These are phyloP conservation scores for Sitobion miscanthi DNA, from an alignment of 1,140 invertebrate species.

Conservation along the genomic window DNA sequence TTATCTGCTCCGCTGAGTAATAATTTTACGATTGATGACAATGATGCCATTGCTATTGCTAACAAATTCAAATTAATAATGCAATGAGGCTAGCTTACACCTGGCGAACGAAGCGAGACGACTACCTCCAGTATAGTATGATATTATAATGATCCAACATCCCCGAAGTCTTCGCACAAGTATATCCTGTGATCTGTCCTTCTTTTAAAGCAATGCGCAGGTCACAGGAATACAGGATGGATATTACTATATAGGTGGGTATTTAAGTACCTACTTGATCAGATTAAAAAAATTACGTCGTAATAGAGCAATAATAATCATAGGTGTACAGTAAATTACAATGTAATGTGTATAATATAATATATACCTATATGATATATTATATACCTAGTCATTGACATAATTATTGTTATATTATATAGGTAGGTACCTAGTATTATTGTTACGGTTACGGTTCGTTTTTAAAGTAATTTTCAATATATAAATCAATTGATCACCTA, in stretches of 20 bases:
- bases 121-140: background rate
- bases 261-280: background rate
- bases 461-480: background rate
- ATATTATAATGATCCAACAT: background rate
- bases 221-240: background rate
- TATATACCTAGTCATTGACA: background rate
- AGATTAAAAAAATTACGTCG: background rate
- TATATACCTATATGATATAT: background rate
- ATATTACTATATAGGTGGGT: background rate
- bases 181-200: background rate
- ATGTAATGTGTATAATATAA: background rate
- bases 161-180: background rate
- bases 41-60: too few species aligned
- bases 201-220: background rate
- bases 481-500: background rate
- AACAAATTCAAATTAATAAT: background rate
- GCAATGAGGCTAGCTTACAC: background rate
- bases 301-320: background rate
- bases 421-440: background rate
- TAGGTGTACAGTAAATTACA: background rate
- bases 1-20: too few species aligned
- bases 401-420: background rate
- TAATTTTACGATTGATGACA: too few species aligned
- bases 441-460: slow-evolving; percentile 2
- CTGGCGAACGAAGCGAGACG: background rate